Evolutionary conservation across 2,888 invertebrate species (phyloP).

Genomic region (Drosophila stalkeri): DNA sequence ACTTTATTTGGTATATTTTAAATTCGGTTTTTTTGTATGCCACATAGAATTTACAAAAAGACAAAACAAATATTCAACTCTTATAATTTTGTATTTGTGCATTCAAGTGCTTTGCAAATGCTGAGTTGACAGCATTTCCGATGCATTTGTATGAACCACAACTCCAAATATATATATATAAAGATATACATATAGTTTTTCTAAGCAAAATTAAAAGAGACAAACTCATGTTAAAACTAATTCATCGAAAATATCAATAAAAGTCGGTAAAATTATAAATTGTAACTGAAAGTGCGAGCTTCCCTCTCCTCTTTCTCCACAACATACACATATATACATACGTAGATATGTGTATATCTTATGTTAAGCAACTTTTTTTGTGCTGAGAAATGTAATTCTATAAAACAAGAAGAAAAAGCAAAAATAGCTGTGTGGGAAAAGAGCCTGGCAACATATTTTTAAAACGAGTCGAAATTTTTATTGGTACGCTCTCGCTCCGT

Average conservation of each 20-base stretch:
- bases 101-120: conserved; percentile 66
- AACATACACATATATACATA: not conserved
- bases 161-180: conserved; percentile 19
- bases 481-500: conserved; percentile 15
- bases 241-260: conserved; percentile 42
- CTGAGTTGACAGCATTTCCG: conserved; percentile 62
- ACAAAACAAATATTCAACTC: not conserved
- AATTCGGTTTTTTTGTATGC: conserved; percentile 30
- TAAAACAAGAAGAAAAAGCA: conserved; percentile 23
- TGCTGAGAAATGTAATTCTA: conserved; percentile 42
- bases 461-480: conserved; percentile 36
- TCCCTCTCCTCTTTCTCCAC: not conserved
- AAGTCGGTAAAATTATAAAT: conserved; percentile 20
- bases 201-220: conserved; percentile 55
- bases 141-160: conserved; percentile 48
- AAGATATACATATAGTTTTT: conserved; percentile 46
- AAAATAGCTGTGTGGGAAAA: conserved; percentile 35
- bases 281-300: conserved; percentile 23
- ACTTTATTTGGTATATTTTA: conserved; percentile 69
- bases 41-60: conserved; percentile 68
- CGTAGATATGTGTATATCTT: conserved; percentile 23
- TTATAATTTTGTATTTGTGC: conserved; percentile 30
- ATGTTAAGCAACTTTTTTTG: conserved; percentile 64
- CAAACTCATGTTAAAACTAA: conserved; percentile 56
- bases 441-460: conserved; percentile 60